Evolutionary conservation across 2,888 invertebrate genomes (phyloP), one percentile per base, ranked within the genome.

Genomic region (Melanophora roralis): DNA sequence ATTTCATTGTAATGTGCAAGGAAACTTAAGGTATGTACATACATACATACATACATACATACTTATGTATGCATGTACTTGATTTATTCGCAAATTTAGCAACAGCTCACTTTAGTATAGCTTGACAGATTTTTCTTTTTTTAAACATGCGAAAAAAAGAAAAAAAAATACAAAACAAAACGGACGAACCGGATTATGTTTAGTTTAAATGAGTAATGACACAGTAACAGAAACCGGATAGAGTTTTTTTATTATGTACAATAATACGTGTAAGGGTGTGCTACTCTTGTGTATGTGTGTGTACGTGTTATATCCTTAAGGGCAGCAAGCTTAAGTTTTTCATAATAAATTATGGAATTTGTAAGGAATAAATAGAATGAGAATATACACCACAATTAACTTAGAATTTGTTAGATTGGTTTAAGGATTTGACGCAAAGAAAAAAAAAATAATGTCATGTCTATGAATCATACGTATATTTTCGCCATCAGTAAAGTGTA

Each of bases 331-430:
- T 65, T 57, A 36, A 64, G 23, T 36, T 43, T 55, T 64, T 64
- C 55, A 72, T 64, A 72, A 72, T 72, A 53, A 72, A 55, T 62
- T 53, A 53, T 45, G 43, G 38, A 65, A 53, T 40, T 53, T 51
- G 14, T 38, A 3, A 27, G 27, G 27, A 27, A 27, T 27, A 27
- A 27, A 27, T n/a, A 49, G 8, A 36, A 5, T 8, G 11, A 36
- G 9, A 11, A 36, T 12, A 0, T 36, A 19, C 19, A 64, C 59
- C 40, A 59, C 36, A 49, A 36, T 64, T 64, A 36, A 64, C 34
- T n/a, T n/a, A 21, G 12, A 47, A 38, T 36, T 64, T 36, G 21
- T 64, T 49, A n/a, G 1, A 38, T 21, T 7, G 32, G n/a, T 38
- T 57, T 57, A 6, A 21, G 12, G 38, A 11, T 19, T 36, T 53